Percentiles rank a stretch among this genome's conserved stretches.
Conservation (phyloP, 2,113 vertebrate genomes). For the Syngnathus scovelli region DNA sequence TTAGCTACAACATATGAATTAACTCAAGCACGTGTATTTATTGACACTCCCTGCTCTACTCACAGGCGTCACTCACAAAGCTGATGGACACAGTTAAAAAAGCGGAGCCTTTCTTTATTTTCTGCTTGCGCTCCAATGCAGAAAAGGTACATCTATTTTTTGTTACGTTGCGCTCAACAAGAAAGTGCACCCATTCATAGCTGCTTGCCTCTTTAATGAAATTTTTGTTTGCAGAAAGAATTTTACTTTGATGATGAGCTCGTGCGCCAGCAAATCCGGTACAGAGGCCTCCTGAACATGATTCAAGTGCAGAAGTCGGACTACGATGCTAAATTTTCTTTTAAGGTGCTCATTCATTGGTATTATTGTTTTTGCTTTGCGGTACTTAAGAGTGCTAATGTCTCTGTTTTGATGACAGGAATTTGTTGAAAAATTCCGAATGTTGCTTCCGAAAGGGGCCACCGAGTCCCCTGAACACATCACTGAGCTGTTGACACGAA, state of each 20-base stretch:
- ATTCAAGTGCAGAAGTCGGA: constrained; percentile 84
- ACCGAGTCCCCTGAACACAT: constrained; percentile 75
- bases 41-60: constrained; percentile 2
- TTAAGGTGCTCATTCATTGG: constrained; percentile 71
- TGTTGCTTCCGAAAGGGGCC: constrained; percentile 79
- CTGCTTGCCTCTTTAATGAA: neutral
- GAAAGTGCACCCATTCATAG: neutral
- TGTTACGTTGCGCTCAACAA: neutral
- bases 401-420: constrained; percentile 60
- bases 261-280: constrained; percentile 85
- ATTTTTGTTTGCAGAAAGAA: constrained; percentile 71
- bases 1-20: neutral
- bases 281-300: constrained; percentile 83
- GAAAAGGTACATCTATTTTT: constrained; percentile 76
- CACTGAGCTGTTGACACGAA: constrained; percentile 73
- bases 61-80: constrained; percentile 81
- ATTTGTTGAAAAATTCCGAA: constrained; percentile 82
- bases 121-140: constrained; percentile 86
- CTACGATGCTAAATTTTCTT: constrained; percentile 88
- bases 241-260: constrained; percentile 84
- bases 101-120: constrained; percentile 89
- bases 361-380: neutral
- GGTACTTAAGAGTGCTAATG: neutral
- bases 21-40: neutral
- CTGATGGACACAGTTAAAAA: constrained; percentile 79